These are phyloP conservation scores for Sapajus apella DNA, from an alignment of 2,113 vertebrate species.

Conservation along the genomic window DNA sequence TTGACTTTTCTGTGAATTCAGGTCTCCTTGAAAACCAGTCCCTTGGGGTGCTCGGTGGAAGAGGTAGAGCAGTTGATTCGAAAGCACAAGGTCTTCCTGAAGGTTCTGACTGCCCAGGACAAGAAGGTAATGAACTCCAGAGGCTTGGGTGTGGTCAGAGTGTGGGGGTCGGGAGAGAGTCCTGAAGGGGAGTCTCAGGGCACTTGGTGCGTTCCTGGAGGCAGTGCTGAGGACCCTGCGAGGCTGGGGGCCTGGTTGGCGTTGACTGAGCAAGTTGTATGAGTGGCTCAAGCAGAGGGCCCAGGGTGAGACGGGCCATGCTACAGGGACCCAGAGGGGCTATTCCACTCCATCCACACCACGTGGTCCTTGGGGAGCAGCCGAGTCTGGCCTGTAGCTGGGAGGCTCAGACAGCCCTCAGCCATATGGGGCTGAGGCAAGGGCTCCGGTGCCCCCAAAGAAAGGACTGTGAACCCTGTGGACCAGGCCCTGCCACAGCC, in stretches of 20 bases:
- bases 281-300: background rate
- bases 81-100: conserved; percentile 92
- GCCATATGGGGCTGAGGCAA: background rate
- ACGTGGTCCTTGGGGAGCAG: background rate
- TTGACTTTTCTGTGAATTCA: conserved; percentile 60
- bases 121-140: conserved; percentile 87
- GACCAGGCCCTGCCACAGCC: background rate
- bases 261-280: background rate
- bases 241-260: background rate
- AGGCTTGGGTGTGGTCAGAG: background rate
- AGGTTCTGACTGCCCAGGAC: conserved; percentile 91
- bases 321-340: background rate
- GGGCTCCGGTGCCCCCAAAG: background rate
- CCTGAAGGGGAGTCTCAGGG: rapidly evolving
- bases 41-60: conserved; percentile 87
- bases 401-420: background rate
- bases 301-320: background rate
- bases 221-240: background rate
- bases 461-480: background rate
- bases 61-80: conserved; percentile 89
- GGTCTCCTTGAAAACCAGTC: conserved; percentile 89
- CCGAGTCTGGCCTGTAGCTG: background rate
- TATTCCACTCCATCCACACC: background rate
- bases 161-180: background rate
- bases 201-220: background rate